Evolutionary conservation across 2,113 vertebrate genomes (phyloP).

Genomic region (Tiliqua scincoides): DNA sequence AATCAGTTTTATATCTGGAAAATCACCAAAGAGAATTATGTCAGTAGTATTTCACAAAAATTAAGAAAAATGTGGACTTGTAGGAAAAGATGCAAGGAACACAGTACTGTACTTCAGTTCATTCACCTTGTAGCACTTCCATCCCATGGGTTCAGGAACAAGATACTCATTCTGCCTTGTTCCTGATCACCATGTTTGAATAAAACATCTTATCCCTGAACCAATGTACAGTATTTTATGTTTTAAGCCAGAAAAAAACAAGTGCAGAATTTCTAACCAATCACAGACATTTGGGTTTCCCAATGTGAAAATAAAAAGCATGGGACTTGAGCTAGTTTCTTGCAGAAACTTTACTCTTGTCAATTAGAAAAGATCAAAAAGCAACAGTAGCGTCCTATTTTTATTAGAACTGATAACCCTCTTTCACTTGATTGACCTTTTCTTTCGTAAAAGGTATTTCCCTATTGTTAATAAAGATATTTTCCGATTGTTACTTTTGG

Average conservation of each 20-base stretch:
- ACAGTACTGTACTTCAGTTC: not conserved
- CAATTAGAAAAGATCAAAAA: too few relatives aligned
- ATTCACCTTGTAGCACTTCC: not conserved
- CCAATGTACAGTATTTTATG: not conserved
- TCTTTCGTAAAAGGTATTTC: too few relatives aligned
- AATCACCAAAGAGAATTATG: not conserved
- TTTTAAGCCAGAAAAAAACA: not conserved
- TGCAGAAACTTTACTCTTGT: not conserved
- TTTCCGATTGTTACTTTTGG: not conserved
- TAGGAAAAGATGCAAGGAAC: not conserved
- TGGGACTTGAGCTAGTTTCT: too few relatives aligned
- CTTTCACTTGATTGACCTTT: not conserved
- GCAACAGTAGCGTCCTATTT: too few relatives aligned
- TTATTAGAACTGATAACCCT: not conserved
- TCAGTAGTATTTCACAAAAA: not conserved
- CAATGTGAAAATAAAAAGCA: not conserved
- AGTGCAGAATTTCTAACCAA: not conserved
- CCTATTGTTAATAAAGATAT: not conserved
- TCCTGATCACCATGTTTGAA: not conserved
- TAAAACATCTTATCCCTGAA: not conserved
- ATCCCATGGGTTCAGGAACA: not conserved
- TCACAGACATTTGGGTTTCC: not conserved
- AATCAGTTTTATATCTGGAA: not conserved
- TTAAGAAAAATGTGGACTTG: not conserved
- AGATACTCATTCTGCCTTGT: not conserved